Evolutionary conservation across 2,888 invertebrate genomes (phyloP), one percentile per base, ranked within the genome.

Genomic region (Brachypterus glaber): DNA sequence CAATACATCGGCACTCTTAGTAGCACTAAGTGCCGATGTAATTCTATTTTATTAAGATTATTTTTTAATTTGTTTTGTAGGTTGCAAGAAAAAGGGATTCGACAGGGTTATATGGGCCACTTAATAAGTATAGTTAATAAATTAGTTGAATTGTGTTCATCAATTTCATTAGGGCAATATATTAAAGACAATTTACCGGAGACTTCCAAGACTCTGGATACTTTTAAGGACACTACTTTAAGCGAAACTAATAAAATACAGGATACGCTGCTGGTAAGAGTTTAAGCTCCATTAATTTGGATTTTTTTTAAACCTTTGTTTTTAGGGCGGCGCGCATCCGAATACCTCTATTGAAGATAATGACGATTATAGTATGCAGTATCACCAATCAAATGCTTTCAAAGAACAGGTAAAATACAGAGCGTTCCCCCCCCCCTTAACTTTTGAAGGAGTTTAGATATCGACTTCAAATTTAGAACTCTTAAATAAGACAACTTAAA

Each of bases 51-150:
- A n/a, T n/a, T n/a, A n/a, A n/a, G n/a, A n/a, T n/a, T n/a, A n/a
- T n/a, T n/a, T n/a, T n/a, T n/a, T n/a, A n/a, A n/a, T n/a, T n/a
- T n/a, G n/a, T n/a, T n/a, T 17, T 36, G 3, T 41, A 76, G 74
- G 55, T 64, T 63, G 45, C 62, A 66, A 48, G 65, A 67, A 39
- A 73, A 72, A 44, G 70, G 71, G 40, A 63, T 73, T 37, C 70
- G 76, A 35, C 68, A 74, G 53, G 78, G 77, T 51, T 78, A 76
- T 52, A 78, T 77, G 77, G 78, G 78, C 41, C 78, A 78, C 59
- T 66, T 78, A 54, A 76, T 76, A 49, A 73, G 71, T 58, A 74
- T 78, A 52, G 67, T 73, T 25, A 72, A 72, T 58, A 70, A 71
- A 57, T 68, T 78, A 51, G 70, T 70, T 27, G 58, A 59, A 35